A percentile compares a stretch with the other conserved stretches of the same genome.
These are phyloP conservation scores for Darevskia nairensis DNA, from an alignment of 2,797 vertebrate genomes.

Conservation along the genomic window DNA sequence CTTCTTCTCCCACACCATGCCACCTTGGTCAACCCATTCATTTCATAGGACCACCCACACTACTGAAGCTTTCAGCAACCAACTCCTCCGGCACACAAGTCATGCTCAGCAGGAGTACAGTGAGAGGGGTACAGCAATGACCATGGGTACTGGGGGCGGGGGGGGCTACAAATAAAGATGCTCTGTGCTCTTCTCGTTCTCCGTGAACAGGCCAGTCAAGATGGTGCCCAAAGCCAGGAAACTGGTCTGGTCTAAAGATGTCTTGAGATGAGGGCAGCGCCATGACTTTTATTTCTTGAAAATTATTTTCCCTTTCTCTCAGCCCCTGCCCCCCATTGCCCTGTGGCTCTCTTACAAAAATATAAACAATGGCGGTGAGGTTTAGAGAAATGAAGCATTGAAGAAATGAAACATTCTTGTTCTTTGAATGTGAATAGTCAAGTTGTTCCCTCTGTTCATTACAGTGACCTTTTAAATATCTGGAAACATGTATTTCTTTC, in stretches of 20 bases:
- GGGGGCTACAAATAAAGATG: neutral
- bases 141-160: too few species aligned
- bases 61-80: neutral
- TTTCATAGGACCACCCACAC: too few species aligned
- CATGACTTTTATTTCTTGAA: neutral
- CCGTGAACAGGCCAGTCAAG: neutral
- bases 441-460: neutral
- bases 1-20: neutral
- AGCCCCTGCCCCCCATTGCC: neutral
- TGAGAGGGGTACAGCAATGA: neutral
- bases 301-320: neutral
- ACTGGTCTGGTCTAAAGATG: neutral
- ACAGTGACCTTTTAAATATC: constrained; percentile 3
- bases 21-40: neutral
- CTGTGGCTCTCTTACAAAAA: neutral
- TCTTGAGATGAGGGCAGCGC: neutral
- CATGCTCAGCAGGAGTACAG: neutral
- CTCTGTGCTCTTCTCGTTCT: neutral
- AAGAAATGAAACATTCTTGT: neutral
- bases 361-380: neutral
- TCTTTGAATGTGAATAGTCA: neutral
- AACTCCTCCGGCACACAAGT: neutral
- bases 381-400: neutral
- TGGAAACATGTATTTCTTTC: neutral
- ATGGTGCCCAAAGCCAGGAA: neutral